Evolutionary conservation across 1,140 invertebrate genomes (phyloP), one percentile per base, ranked within the genome.

Genomic region (Leptinotarsa texana): DNA sequence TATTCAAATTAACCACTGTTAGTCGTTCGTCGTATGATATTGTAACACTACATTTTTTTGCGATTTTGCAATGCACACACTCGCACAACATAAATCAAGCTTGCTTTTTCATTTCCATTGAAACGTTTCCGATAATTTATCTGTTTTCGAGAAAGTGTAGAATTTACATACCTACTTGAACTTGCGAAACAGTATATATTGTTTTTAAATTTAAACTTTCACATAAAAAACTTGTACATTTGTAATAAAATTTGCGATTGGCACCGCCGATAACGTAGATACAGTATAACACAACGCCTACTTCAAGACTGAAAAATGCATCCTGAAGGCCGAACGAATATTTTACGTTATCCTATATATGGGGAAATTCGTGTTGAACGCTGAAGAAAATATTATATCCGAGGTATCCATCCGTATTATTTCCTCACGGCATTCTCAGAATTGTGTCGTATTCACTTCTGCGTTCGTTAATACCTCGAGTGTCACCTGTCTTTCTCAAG

Each of bases 141-240:
- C 18, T 69, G 27, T 69, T 69, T 69, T 69, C 47, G 67, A 47
- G 67, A 69, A 69, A 69, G 67, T 69, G 33, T 69, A 47, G n/a
- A n/a, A 69, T 69, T 69, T 69, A 69, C 67, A 69, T 69, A 69
- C 27, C 67, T 21, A 47, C 67, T 47, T 18, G 67, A 21, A 48
- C 18, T 48, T 18, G 42, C 15, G 42, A 69, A 33, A 69, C 27
- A 69, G 21, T 49, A 18, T 33, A 49, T 69, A 69, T 69, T 69
- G 67, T 69, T 69, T 69, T 69, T 47, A 17, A 69, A 47, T 69
- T 69, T 47, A 69, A 69, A 69, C 67, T 69, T 69, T 69, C 67
- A 69, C 67, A 69, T 69, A 42, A 47, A 69, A 69, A 69, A 69
- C 33, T 33, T 69, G 67, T 69, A 69, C 47, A 69, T 69, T 49